A percentile compares a stretch with the other conserved stretches of the same genome.
These are phyloP conservation scores for Tetrax tetrax DNA, from an alignment of 2,113 vertebrate genomes.

Conservation along the genomic window DNA sequence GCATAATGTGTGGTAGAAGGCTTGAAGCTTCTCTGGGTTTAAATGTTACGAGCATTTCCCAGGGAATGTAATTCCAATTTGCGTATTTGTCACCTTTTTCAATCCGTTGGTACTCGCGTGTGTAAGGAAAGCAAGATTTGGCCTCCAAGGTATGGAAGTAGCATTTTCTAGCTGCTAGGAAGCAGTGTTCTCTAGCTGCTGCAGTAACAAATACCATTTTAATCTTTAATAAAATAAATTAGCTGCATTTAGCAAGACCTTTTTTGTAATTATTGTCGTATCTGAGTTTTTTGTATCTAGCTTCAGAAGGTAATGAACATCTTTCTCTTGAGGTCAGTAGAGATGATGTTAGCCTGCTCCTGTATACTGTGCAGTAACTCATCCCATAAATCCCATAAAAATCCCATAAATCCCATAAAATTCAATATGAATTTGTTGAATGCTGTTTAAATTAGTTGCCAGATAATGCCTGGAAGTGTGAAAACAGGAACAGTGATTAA, in stretches of 20 bases:
- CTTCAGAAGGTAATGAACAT: neutral
- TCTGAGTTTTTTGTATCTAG: neutral
- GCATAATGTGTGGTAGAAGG: neutral
- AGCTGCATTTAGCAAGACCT: neutral
- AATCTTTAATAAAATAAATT: neutral
- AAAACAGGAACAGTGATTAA: neutral
- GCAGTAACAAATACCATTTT: neutral
- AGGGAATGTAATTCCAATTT: neutral
- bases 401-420: neutral
- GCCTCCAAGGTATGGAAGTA: neutral
- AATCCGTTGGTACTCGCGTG: neutral
- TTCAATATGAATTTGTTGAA: neutral
- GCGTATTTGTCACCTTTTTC: neutral
- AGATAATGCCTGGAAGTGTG: neutral
- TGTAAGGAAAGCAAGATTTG: neutral
- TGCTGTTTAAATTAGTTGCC: neutral
- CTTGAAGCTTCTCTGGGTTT: neutral
- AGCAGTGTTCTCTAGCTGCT: neutral
- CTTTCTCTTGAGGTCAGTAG: neutral
- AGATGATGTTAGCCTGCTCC: neutral
- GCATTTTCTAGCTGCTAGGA: neutral
- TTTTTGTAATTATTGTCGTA: neutral
- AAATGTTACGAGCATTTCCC: neutral
- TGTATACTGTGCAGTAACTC: neutral
- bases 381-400: too few relatives aligned